These are phyloP conservation scores for Galeopsomyia nigrocyanea DNA, from an alignment of 2,888 invertebrate genomes.

Conservation along the genomic window DNA sequence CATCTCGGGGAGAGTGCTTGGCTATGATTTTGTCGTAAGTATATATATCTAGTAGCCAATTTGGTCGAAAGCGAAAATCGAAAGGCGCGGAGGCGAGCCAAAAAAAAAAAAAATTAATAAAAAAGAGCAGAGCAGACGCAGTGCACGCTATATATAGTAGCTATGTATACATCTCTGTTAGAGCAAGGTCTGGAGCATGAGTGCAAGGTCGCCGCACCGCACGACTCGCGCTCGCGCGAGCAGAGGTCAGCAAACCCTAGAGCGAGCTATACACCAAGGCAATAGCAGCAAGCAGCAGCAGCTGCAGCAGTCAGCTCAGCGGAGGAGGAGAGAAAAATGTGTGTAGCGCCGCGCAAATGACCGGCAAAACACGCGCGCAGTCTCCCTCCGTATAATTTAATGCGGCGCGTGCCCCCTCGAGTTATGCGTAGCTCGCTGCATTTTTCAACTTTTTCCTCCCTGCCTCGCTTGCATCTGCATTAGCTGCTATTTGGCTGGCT, in stretches of 20 bases:
- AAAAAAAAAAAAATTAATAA: too few relatives aligned
- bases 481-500: too few relatives aligned
- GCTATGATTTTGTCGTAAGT: too few relatives aligned
- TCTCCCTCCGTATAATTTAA: neutral
- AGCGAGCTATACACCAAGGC: too few relatives aligned
- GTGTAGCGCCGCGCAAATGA: conserved; percentile 16
- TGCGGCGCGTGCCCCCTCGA: neutral
- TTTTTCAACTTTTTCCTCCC: neutral
- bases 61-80: conserved; percentile 32
- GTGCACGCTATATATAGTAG: too few relatives aligned
- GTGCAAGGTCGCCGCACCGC: conserved; percentile 24
- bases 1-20: too few relatives aligned
- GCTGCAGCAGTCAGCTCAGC: neutral
- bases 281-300: too few relatives aligned
- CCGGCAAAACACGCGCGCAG: conserved; percentile 4
- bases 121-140: neutral
- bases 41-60: neutral
- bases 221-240: conserved; percentile 8
- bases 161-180: neutral
- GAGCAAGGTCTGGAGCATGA: neutral
- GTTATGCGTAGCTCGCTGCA: neutral
- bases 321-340: neutral
- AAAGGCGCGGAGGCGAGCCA: conserved; percentile 19
- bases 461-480: too few relatives aligned
- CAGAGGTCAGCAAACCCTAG: conserved; percentile 30